phyloP scores from a whole-genome alignment of 2,113 vertebrate genomes.

The Alethe diademata region DNA sequence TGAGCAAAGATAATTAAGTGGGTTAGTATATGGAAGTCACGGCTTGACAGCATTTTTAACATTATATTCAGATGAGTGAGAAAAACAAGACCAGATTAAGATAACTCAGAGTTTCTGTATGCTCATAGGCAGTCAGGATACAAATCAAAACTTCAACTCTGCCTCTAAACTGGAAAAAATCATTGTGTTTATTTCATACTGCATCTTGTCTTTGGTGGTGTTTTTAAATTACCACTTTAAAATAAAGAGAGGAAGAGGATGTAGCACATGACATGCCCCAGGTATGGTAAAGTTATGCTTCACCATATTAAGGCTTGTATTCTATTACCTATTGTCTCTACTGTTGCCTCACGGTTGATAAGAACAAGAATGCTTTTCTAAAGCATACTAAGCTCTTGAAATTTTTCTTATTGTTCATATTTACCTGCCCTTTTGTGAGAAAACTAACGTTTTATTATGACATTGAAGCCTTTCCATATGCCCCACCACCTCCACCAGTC shows the following conservation, averaged over 20 bases:
- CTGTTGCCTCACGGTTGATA: background rate
- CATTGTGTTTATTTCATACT: background rate
- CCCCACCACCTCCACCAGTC: background rate
- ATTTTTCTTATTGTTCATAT: background rate
- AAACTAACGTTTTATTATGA: background rate
- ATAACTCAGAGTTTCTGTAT: background rate
- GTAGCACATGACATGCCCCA: background rate
- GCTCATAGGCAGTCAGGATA: rapidly evolving
- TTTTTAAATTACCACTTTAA: background rate
- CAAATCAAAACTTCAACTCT: background rate
- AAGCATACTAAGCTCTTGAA: background rate
- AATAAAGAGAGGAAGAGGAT: background rate
- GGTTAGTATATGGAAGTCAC: background rate
- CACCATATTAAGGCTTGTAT: background rate
- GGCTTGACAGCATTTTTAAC: background rate
- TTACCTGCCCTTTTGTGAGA: background rate
- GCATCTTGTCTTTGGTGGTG: background rate
- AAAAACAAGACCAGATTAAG: background rate
- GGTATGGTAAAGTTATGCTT: background rate
- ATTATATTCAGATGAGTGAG: background rate
- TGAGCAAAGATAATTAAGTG: background rate
- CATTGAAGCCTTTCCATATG: background rate
- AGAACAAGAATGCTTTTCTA: background rate
- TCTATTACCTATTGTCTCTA: background rate
- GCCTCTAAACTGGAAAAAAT: background rate